Evolutionary conservation across 2,888 invertebrate species (phyloP), one percentile per base, ranked within the genome.

Genomic region (Monochamus alternatus): DNA sequence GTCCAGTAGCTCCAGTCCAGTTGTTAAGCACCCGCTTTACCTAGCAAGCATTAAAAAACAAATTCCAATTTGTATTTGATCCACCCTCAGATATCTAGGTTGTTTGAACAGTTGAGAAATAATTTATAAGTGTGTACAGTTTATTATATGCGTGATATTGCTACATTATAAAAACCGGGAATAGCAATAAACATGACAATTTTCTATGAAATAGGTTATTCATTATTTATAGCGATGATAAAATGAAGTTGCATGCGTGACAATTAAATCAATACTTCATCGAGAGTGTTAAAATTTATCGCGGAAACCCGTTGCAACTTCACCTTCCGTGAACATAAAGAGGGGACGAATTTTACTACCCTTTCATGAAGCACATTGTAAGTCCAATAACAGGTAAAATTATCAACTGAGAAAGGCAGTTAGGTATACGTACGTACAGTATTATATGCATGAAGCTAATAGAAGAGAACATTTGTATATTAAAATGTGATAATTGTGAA

Each of bases 211-310:
- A 30, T 10, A 60, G 14, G 31, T 12, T 52, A 14, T 31, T 31
- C 3, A 51, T 71, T 63, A 38, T 52, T 32, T 47, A 8, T 32
- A n/a, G 52, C 38, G 22, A 63, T 52, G 51, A 38, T 63, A 71
- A 32, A 52, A 70, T 70, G 51, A n/a, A 47, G 47, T 47, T 31
- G 51, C 51, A 60, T 71, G 62, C 71, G 63, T 62, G 62, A 71
- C 63, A 63, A 71, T 63, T 71, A 43, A 73, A 66, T 73, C 66
- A 66, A 73, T 73, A 67, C 30, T 73, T 67, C 52, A 67, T 60
- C 58, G 31, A 60, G 51, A 67, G 51, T 52, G 60, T 51, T 65
- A 73, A 52, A 67, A 65, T 73, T 73, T 73, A 73, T 72, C 14
- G 64, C 59, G 58, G 73, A 65, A 51, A 51, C 9, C 69, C 43